phyloP scores from a whole-genome alignment of 1,140 invertebrate genomes.

The Calosoma granatense region DNA sequence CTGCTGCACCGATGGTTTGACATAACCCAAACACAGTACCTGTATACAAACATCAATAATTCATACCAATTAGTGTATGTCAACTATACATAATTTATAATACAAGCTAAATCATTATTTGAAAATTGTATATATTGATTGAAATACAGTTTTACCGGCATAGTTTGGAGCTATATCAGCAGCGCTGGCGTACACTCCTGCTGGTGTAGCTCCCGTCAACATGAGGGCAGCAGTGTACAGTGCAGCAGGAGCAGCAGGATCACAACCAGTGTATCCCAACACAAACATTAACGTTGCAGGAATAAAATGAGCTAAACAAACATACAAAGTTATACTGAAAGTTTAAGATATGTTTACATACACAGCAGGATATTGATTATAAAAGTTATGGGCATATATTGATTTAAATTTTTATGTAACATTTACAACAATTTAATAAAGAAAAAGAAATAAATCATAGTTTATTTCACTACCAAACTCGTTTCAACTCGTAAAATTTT shows the following conservation, averaged over 20 bases:
- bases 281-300: slow-evolving; percentile 48
- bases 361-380: not conserved
- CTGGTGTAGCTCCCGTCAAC: slow-evolving; percentile 45
- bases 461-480: too few relatives aligned
- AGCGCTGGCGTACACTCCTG: slow-evolving; percentile 44
- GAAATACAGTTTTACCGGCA: slow-evolving; percentile 24
- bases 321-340: not conserved
- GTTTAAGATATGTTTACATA: slow-evolving; percentile 1
- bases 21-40: slow-evolving; percentile 47
- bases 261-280: slow-evolving; percentile 47
- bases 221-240: slow-evolving; percentile 45
- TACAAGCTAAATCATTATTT: not conserved
- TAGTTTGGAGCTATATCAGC: slow-evolving; percentile 45
- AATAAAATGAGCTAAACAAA: slow-evolving; percentile 42
- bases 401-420: too few relatives aligned
- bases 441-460: too few relatives aligned
- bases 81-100: not conserved
- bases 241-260: slow-evolving; percentile 46
- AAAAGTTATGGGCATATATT: too few relatives aligned
- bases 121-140: too few relatives aligned
- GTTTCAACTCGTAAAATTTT: too few relatives aligned
- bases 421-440: too few relatives aligned
- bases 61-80: not conserved
- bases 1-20: slow-evolving; percentile 46
- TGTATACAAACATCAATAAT: slow-evolving; percentile 16